Evolutionary conservation across 37 sponge, comb jelly and placozoan species (phyloP).

Genomic region (Chondrosia reniformis): DNA sequence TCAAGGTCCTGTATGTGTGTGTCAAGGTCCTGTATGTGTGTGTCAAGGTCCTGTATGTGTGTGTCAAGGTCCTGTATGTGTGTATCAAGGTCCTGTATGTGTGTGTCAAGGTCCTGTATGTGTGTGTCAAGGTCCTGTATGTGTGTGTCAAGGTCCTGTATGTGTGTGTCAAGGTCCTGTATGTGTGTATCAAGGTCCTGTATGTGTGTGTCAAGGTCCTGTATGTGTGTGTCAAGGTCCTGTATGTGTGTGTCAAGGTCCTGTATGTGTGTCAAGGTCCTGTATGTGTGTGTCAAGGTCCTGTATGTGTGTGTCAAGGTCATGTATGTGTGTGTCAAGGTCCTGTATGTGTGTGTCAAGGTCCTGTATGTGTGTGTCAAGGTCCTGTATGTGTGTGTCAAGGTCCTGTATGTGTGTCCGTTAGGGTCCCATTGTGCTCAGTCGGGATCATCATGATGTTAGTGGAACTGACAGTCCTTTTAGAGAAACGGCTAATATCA

Average conservation of each 20-base stretch:
- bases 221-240: conserved; percentile 26
- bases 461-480: conserved; percentile 99
- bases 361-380: neutral
- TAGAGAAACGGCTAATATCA: conserved; percentile 94
- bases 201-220: neutral
- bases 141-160: neutral
- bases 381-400: neutral
- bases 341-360: neutral
- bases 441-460: conserved; percentile 97
- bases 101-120: neutral
- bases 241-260: conserved; percentile 17
- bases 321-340: neutral
- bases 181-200: neutral
- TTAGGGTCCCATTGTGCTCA: conserved; percentile 86
- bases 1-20: neutral
- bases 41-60: neutral
- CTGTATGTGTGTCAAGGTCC: conserved; percentile 4
- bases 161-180: too few species aligned
- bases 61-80: neutral
- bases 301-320: neutral
- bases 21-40: neutral
- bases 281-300: neutral
- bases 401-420: neutral
- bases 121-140: neutral
- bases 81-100: neutral